phyloP scores from a whole-genome alignment of 2,113 vertebrate genomes.

The Arothron firmamentum region DNA sequence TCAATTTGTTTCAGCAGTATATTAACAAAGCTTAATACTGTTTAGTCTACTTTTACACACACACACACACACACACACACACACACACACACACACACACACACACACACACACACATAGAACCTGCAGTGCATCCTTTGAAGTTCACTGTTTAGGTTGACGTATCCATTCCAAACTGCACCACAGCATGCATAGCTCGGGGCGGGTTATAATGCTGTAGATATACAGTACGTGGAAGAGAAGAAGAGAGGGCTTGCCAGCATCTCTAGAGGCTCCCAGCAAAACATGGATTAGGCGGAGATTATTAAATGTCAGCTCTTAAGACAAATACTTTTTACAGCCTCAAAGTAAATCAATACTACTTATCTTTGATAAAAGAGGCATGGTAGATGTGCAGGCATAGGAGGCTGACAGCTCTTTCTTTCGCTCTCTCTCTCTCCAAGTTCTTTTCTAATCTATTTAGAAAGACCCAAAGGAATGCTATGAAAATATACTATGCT shows the following conservation, averaged over 20 bases:
- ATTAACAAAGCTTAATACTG: too few relatives aligned
- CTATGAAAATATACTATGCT: constrained; percentile 28
- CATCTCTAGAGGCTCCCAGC: constrained; percentile 63
- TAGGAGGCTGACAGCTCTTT: constrained; percentile 57
- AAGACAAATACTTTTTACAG: constrained; percentile 76
- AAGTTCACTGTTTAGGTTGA: constrained; percentile 5
- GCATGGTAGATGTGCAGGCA: constrained; percentile 60
- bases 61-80: not conserved
- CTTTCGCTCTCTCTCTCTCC: constrained; percentile 33
- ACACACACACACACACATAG: not conserved
- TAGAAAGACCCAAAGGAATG: constrained; percentile 35
- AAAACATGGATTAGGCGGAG: constrained; percentile 75
- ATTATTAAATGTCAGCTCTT: constrained; percentile 81
- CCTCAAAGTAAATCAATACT: constrained; percentile 78
- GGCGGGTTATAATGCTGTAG: constrained; percentile 36
- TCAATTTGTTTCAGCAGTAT: too few relatives aligned
- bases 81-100: not conserved
- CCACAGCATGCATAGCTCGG: not conserved
- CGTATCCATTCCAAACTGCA: constrained; percentile 14
- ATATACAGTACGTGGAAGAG: constrained; percentile 45
- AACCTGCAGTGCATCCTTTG: constrained; percentile 1
- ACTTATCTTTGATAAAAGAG: constrained; percentile 79
- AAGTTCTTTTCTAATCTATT: constrained; percentile 54
- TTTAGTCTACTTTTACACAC: not conserved
- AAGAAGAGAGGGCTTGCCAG: constrained; percentile 44